phyloP scores from a whole-genome alignment of 2,888 invertebrate genomes.

The Anthophora plumipes region DNA sequence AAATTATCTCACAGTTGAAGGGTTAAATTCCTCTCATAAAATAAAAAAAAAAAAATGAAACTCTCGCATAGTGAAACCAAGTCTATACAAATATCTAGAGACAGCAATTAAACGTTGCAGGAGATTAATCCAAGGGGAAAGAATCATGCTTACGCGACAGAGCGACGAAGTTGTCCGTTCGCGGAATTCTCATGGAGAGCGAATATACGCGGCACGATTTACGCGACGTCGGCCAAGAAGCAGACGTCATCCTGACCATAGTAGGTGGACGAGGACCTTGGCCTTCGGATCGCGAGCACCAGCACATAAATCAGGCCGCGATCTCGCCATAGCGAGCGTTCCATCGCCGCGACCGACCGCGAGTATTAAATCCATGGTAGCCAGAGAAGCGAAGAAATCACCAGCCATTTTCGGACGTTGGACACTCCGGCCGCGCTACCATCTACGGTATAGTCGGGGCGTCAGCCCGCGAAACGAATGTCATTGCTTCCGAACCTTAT shows the following conservation, averaged over 20 bases:
- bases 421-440: slow-evolving; percentile 74
- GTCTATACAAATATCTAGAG: not conserved
- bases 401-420: slow-evolving; percentile 78
- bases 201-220: slow-evolving; percentile 45
- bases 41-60: too few species aligned
- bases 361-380: slow-evolving; percentile 73
- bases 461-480: slow-evolving; percentile 74
- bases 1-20: too few species aligned
- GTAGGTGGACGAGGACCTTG: slow-evolving; percentile 65
- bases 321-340: slow-evolving; percentile 77
- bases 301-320: slow-evolving; percentile 75
- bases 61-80: not conserved
- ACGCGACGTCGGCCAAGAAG: slow-evolving; percentile 36
- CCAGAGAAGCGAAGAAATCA: slow-evolving; percentile 74
- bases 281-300: slow-evolving; percentile 59
- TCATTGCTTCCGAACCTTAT: slow-evolving; percentile 71
- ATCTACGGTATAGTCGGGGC: slow-evolving; percentile 77
- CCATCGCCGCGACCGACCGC: slow-evolving; percentile 62
- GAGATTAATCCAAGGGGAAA: slow-evolving; percentile 15
- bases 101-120: slow-evolving; percentile 12
- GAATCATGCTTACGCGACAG: slow-evolving; percentile 8
- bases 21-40: too few species aligned
- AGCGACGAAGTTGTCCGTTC: slow-evolving; percentile 13
- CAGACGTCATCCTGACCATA: slow-evolving; percentile 60
- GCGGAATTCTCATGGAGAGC: slow-evolving; percentile 44